Percentiles rank a stretch among this genome's conserved stretches.
These are phyloP conservation scores for Formica aserva DNA, from an alignment of 2,888 invertebrate species.

Conservation along the genomic window DNA sequence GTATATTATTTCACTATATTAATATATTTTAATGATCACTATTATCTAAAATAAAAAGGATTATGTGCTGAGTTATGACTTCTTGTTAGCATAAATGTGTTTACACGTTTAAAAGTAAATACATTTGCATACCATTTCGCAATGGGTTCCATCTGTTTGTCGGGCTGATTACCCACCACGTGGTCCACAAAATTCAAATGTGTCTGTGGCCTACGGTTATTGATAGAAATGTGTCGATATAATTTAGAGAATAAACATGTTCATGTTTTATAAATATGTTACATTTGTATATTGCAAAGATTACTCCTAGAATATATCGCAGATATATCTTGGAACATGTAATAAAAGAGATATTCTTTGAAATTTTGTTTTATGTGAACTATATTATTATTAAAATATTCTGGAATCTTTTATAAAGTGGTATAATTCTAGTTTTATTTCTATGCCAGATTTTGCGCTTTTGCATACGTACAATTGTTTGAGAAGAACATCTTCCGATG, in stretches of 20 bases:
- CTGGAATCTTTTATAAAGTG: background rate
- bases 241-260: background rate
- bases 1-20: background rate
- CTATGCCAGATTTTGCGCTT: background rate
- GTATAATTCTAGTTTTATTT: background rate
- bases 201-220: slow-evolving; percentile 88
- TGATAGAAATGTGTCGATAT: background rate
- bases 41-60: background rate
- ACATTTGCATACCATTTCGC: slow-evolving; percentile 92
- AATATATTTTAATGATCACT: background rate
- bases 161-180: slow-evolving; percentile 98
- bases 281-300: background rate
- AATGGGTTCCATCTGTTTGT: slow-evolving; percentile 94
- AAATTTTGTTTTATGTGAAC: background rate
- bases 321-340: background rate
- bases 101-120: background rate
- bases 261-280: background rate
- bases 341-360: background rate
- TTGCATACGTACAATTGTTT: slow-evolving; percentile 87
- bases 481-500: slow-evolving; percentile 88
- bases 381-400: slow-evolving; percentile 9
- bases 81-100: slow-evolving; percentile 32
- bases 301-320: background rate
- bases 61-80: background rate
- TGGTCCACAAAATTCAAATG: slow-evolving; percentile 97